These are phyloP conservation scores for Quadroppia sp. DNA, from an alignment of 2,888 invertebrate genomes.

Conservation along the genomic window DNA sequence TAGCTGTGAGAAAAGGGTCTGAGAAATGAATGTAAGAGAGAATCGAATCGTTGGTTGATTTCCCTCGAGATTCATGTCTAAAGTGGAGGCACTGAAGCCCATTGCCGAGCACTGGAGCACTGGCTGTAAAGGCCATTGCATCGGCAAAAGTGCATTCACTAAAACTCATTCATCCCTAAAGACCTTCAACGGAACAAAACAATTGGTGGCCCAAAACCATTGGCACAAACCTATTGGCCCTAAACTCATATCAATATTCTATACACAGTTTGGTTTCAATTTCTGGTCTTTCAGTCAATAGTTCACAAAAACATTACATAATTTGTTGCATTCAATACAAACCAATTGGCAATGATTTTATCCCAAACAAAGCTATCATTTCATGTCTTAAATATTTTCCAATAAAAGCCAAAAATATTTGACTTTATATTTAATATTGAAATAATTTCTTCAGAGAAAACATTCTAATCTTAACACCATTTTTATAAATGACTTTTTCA, in stretches of 20 bases:
- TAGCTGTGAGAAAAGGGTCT: background rate
- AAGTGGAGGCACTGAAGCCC: slow-evolving; percentile 19
- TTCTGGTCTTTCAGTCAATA: slow-evolving; percentile 3
- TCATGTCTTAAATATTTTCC: too few relatives aligned
- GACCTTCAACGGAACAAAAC: slow-evolving; percentile 23
- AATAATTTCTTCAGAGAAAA: slow-evolving; percentile 4
- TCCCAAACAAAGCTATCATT: too few relatives aligned
- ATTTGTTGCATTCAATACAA: too few relatives aligned
- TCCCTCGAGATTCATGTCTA: slow-evolving; percentile 23
- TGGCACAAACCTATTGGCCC: too few relatives aligned
- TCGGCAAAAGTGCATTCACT: slow-evolving; percentile 2
- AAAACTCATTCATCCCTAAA: slow-evolving; percentile 32
- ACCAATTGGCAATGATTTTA: too few relatives aligned
- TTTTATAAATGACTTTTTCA: slow-evolving; percentile 1
- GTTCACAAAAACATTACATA: too few relatives aligned
- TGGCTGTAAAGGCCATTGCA: slow-evolving; percentile 3
- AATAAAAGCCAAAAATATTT: too few relatives aligned
- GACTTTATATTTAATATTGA: background rate
- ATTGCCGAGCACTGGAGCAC: slow-evolving; percentile 11
- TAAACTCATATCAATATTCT: slow-evolving; percentile 19
- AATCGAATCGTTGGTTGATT: slow-evolving; percentile 32
- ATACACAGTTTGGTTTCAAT: background rate
- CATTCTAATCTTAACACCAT: too few relatives aligned
- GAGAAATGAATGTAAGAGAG: slow-evolving; percentile 14
- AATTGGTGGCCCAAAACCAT: slow-evolving; percentile 2